These are phyloP conservation scores for Parasteatoda tepidariorum DNA, from an alignment of 1,140 invertebrate genomes.

Conservation along the genomic window DNA sequence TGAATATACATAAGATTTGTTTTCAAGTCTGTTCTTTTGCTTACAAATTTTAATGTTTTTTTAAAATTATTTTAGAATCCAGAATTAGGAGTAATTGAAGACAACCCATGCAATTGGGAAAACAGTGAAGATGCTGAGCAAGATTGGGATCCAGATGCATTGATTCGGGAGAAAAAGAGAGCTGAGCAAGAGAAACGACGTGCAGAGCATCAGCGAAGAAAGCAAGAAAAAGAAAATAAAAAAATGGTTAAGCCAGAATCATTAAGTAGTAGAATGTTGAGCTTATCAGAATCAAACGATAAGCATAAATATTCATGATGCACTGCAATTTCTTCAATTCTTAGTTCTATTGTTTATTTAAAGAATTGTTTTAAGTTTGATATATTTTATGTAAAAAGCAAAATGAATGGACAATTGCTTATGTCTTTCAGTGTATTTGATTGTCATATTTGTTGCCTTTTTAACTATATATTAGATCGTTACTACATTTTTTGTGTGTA, in stretches of 20 bases:
- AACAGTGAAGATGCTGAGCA: constrained; percentile 21
- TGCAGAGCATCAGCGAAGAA: constrained; percentile 45
- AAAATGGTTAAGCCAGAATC: constrained; percentile 13
- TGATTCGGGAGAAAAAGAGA: constrained; percentile 29
- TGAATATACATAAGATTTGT: no score
- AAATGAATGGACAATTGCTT: no score
- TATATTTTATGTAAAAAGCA: no score
- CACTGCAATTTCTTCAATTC: no score
- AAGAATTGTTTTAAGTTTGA: no score
- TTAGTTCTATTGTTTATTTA: no score
- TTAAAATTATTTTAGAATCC: constrained; percentile 9
- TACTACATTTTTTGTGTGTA: no score
- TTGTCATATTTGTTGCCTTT: no score
- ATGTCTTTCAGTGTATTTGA: no score
- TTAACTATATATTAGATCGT: no score
- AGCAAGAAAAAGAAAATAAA: constrained; percentile 41
- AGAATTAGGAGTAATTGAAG: constrained; percentile 48
- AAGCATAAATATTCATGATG: constrained; percentile 44
- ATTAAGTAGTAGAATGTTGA: constrained; percentile 23
- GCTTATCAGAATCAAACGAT: constrained; percentile 42
- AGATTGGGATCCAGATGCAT: constrained; percentile 37
- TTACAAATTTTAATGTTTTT: background rate
- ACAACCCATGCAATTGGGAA: constrained; percentile 35
- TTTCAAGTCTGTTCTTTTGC: no score
- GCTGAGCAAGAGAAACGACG: constrained; percentile 30